These are phyloP conservation scores for Hemicordylus capensis DNA, from an alignment of 2,113 vertebrate genomes.

Conservation along the genomic window DNA sequence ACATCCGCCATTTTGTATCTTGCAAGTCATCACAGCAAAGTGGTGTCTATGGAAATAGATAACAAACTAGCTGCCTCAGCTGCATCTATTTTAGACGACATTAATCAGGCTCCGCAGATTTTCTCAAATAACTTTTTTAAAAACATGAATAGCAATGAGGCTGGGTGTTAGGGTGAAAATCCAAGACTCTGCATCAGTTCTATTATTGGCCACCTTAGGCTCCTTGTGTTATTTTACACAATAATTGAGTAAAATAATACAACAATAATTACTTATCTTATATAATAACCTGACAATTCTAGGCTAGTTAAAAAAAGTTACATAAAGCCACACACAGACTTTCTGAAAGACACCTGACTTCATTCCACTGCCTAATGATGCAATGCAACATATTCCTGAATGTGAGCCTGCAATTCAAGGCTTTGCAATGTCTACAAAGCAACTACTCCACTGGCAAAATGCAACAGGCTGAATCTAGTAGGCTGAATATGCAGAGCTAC, in stretches of 20 bases:
- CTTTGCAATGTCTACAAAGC: slow-evolving; percentile 1
- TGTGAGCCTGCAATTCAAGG: not conserved
- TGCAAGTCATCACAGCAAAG: slow-evolving; percentile 10
- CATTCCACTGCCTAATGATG: not conserved
- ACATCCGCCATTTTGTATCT: not conserved
- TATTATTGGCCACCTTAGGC: slow-evolving; percentile 3
- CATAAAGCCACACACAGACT: not conserved
- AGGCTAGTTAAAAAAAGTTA: not conserved
- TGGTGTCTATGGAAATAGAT: not conserved
- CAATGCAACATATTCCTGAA: not conserved
- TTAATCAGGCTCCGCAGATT: not conserved
- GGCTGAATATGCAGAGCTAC: not conserved
- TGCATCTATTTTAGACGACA: slow-evolving; percentile 28
- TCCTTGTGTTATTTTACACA: too few relatives aligned
- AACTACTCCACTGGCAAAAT: not conserved
- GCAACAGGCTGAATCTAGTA: not conserved
- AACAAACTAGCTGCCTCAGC: not conserved
- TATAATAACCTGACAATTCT: not conserved
- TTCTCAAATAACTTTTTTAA: slow-evolving; percentile 11
- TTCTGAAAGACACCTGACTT: slow-evolving; percentile 1
- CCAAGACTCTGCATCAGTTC: not conserved
- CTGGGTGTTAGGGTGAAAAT: not conserved
- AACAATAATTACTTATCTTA: not conserved
- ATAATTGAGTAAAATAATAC: too few relatives aligned
- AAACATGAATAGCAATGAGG: not conserved